These are phyloP conservation scores for Ceratina calcarata DNA, from an alignment of 1,140 invertebrate genomes.

Conservation along the genomic window DNA sequence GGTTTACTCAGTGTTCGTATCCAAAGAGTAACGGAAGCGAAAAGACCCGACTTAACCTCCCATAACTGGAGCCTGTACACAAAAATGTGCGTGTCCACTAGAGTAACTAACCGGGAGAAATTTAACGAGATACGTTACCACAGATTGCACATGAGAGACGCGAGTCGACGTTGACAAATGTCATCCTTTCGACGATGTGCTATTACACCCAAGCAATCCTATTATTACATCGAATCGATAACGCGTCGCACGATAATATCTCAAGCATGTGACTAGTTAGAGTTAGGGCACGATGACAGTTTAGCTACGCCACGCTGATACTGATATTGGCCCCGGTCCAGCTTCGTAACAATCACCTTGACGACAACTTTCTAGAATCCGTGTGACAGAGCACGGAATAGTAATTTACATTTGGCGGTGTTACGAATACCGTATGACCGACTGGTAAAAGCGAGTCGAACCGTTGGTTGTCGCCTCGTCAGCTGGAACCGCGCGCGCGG, in stretches of 20 bases:
- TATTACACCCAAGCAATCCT: not conserved
- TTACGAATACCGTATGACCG: constrained; percentile 14
- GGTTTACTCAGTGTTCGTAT: constrained; percentile 4
- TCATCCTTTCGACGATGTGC: not conserved
- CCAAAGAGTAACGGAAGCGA: not conserved
- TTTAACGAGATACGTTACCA: not conserved
- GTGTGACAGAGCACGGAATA: constrained; percentile 25
- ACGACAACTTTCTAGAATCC: constrained; percentile 60
- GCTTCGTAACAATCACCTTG: constrained; percentile 59
- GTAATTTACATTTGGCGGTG: constrained; percentile 52
- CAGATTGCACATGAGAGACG: not conserved
- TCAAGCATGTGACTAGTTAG: not conserved
- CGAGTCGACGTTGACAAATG: not conserved
- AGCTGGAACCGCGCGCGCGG: constrained; percentile 34
- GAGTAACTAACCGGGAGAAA: too few species aligned
- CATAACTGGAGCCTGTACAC: not conserved
- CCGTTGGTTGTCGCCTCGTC: not conserved
- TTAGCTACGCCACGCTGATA: constrained; percentile 10
- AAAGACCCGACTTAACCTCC: not conserved
- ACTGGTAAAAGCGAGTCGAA: constrained; percentile 39
- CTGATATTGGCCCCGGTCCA: constrained; percentile 51
- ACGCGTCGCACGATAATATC: constrained; percentile 14
- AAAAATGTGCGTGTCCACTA: not conserved
- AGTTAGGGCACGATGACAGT: not conserved
- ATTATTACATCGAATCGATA: constrained; percentile 17